Evolutionary conservation across 23 tunicate genomes (phyloP).

Genomic region (Trididemnum miniatum): DNA sequence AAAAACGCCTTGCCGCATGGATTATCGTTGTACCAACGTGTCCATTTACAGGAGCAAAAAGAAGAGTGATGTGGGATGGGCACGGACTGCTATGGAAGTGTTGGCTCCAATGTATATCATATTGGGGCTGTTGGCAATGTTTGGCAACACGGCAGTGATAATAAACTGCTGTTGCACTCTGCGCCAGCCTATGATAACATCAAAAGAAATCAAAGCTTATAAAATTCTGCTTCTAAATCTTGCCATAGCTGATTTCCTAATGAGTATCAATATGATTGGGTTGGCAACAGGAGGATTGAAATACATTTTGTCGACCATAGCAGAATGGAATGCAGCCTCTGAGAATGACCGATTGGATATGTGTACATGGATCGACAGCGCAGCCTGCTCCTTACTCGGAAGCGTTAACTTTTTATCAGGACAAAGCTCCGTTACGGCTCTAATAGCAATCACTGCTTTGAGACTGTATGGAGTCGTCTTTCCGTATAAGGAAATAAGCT

Average conservation of each 20-base stretch:
- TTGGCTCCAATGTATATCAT: background rate
- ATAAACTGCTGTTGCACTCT: background rate
- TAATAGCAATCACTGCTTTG: constrained; percentile 9
- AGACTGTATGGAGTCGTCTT: constrained; percentile 6
- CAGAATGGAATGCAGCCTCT: background rate
- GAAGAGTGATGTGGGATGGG: background rate
- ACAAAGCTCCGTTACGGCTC: constrained; percentile 20
- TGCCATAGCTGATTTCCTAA: constrained; percentile 9
- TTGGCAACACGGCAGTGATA: constrained; percentile 16
- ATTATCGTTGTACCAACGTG: background rate
- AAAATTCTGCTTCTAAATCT: constrained; percentile 6
- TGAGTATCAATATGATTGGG: constrained; percentile 14
- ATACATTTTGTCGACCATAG: background rate
- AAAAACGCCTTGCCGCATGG: constrained; percentile 30
- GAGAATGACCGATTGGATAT: background rate
- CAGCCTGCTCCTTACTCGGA: constrained; percentile 6
- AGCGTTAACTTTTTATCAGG: constrained; percentile 28
- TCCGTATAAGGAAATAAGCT: background rate
- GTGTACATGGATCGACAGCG: background rate
- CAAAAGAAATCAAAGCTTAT: constrained; percentile 27
- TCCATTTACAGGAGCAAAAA: background rate
- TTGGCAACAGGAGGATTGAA: background rate
- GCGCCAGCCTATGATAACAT: background rate
- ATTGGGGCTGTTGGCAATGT: background rate
- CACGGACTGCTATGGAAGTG: background rate